Evolutionary conservation across 2,888 invertebrate species (phyloP).

Genomic region (Muschampia plurimacula): DNA sequence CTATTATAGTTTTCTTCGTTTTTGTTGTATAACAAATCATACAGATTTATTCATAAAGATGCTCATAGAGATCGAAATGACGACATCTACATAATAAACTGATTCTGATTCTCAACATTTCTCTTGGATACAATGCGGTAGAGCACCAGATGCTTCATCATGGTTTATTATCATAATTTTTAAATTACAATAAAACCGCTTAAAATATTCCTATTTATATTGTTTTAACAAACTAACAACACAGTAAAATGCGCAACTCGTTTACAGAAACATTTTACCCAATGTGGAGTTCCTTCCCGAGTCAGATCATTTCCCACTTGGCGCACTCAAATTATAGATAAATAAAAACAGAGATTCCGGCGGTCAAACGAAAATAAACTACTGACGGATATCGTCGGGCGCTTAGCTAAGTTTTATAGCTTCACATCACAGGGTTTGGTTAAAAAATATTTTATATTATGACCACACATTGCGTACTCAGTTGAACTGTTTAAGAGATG

Average conservation of each 20-base stretch:
- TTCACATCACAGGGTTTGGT: constrained; percentile 49
- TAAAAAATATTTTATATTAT: constrained; percentile 47
- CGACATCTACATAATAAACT: too few species aligned
- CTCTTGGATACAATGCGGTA: not conserved
- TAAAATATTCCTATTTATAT: not conserved
- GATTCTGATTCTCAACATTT: not conserved
- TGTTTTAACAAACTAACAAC: not conserved
- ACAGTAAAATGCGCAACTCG: not conserved
- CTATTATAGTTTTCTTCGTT: too few species aligned
- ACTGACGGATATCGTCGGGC: constrained; percentile 51
- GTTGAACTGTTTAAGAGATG: not conserved
- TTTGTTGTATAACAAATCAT: too few species aligned
- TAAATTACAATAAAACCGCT: not conserved
- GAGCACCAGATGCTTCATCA: not conserved
- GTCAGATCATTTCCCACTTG: constrained; percentile 28
- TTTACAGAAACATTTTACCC: constrained; percentile 1
- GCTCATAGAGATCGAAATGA: too few species aligned
- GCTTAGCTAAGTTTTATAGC: constrained; percentile 49
- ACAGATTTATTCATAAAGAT: too few species aligned
- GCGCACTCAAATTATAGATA: constrained; percentile 34
- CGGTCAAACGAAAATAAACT: constrained; percentile 52
- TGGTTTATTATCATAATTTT: not conserved
- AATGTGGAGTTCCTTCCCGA: constrained; percentile 16
- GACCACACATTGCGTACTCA: constrained; percentile 44
- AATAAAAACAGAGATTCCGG: constrained; percentile 46